Conservation (phyloP, 2,113 vertebrate genomes). For the Amblyopsis rosae region DNA sequence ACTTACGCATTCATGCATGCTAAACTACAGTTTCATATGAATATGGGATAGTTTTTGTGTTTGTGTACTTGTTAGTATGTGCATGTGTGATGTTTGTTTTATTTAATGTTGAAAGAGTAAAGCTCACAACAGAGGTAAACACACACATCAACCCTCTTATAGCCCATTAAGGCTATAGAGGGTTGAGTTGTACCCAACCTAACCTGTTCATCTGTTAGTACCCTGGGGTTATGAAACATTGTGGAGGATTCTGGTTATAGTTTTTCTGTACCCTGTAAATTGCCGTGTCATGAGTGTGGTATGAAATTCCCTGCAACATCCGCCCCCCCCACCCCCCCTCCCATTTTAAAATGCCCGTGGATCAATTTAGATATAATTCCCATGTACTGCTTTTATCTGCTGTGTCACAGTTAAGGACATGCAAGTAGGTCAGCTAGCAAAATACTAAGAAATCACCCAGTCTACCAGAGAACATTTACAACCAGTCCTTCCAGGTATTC, state of each 20-base stretch:
- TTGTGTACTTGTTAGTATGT: neutral
- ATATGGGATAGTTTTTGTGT: neutral
- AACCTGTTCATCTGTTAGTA: no score
- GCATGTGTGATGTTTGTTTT: slow-evolving; percentile 25
- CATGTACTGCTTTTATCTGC: neutral
- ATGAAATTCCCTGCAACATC: no score
- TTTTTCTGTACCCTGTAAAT: no score
- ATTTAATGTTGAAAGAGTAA: slow-evolving; percentile 61
- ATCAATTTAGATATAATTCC: no score
- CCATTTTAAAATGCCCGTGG: no score
- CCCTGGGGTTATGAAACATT: no score
- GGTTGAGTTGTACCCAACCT: slow-evolving; percentile 19
- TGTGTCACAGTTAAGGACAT: slow-evolving; percentile 29
- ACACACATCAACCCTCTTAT: slow-evolving; percentile 66
- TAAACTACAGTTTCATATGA: no score
- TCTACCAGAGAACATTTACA: slow-evolving; percentile 17
- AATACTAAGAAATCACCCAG: slow-evolving; percentile 30
- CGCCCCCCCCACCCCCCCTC: no score
- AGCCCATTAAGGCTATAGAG: slow-evolving; percentile 57
- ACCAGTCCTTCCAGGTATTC: slow-evolving; percentile 21
- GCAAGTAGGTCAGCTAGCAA: slow-evolving; percentile 50
- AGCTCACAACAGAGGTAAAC: slow-evolving; percentile 49
- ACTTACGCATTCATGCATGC: no score
- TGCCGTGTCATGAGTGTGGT: no score
- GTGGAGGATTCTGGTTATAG: no score